Evolutionary conservation across 2,797 vertebrate genomes (phyloP), one percentile per base, ranked within the genome.

Genomic region (Botia almorhae): DNA sequence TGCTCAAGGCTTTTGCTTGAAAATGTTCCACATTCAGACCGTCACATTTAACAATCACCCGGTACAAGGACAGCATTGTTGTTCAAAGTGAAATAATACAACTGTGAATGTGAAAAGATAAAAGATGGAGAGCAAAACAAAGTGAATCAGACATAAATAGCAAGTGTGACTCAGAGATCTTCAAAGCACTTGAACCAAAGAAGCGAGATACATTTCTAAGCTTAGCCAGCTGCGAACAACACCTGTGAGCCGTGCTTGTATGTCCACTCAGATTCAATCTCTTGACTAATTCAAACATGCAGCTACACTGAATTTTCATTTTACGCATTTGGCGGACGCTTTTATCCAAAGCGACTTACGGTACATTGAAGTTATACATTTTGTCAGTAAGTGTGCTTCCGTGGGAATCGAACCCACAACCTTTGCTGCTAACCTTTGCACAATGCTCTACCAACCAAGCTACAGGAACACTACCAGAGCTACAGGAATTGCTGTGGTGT

Each of bases 1-100:
- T 70, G 21, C 78, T 81, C 73, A 83, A 81, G 78, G 74, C 67
- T 68, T 55, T 75, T 56, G 51, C 23, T 70, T 71, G 50, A 50
- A 77, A 43, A 80, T 29, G 21, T 58, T 75, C 29, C 56, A 75
- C 39, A 78, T 76, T 46, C 64, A 17, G n/a, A 23, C 72, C 48
- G 43, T 68, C 21, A 39, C 65, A 51, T 75, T 78, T 74, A 46
- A 29, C 63, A 58, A 67, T 74, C 36, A 26, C 58, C 48, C 7
- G 12, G 64, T 61, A 65, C 78, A 78, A 81, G 71, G 75, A 56
- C 75, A 75, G 36, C 69, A 53, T 50, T 81, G 26, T 48, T 46
- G 51, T 21, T 51, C 21, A 26, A 77, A 65, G 23, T 39, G 46
- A 7, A 71, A 73, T 43, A 1, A 43, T 29, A 70, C 14, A 67